Base-by-base conservation (phyloP, 1,140 invertebrate genomes). In the Ceratitis capitata region DNA sequence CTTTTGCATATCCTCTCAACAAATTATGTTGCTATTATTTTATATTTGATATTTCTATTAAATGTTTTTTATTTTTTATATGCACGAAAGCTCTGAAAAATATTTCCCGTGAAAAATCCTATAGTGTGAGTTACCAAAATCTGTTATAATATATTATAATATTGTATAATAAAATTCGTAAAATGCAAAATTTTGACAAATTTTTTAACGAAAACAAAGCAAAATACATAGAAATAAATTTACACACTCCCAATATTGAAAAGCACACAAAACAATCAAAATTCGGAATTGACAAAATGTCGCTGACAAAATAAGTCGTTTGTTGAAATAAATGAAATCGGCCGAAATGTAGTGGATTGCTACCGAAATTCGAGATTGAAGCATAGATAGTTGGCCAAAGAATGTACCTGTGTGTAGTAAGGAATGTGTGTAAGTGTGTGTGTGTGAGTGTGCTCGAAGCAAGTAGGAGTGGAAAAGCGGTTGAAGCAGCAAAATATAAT, bases 231-330 rank as follows among this genome's bases (percentile, higher is more conserved):
- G 42, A 16, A 78, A 83, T 35, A 83, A 83, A 51, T 53, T 51
- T 51, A 56, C 35, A 51, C 23, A 35, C n/a, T 83, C 53, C 29
- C 42, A 19, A 23, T 78, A 26, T 45, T 78, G 39, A 39, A 14
- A 35, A 78, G 5, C n/a, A 19, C 69, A 19, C 69, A 78, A 83
- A 35, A 47, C 82, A 83, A 83, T 56, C 82, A 58, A 58, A 58
- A 83, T 83, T 51, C 47, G 82, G 51, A 83, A 83, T 83, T 83
- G 82, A 83, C 82, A 83, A 56, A 51, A 32, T 39, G 53, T 39
- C 82, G 69, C 45, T 32, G 69, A 78, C 69, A 78, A 78, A 9
- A n/a, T 78, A 78, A 78, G 69, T 39, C 69, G 19, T 78, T n/a
- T 78, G 69, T 45, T 78, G 69, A 78, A 78, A 78, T 78, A 78